phyloP scores from a whole-genome alignment of 2,888 invertebrate genomes.

The Himalopsyche anomala region DNA sequence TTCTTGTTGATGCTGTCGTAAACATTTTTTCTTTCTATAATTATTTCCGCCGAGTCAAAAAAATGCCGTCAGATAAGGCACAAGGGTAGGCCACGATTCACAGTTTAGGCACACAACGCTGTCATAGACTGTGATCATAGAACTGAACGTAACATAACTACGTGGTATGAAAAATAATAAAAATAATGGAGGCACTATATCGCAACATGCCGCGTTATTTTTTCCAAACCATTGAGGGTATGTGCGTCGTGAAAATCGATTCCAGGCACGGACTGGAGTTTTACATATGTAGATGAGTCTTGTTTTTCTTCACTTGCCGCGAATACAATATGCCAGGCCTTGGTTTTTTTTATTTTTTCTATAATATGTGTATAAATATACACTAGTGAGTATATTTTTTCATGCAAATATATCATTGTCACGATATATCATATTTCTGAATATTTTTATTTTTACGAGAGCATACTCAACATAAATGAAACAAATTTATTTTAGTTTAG shows the following conservation, averaged over 20 bases:
- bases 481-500: constrained; percentile 25
- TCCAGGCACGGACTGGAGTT: constrained; percentile 56
- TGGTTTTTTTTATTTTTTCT: constrained; percentile 2
- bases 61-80: neutral
- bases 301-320: constrained; percentile 16
- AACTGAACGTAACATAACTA: constrained; percentile 52
- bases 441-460: constrained; percentile 4
- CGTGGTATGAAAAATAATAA: constrained; percentile 61
- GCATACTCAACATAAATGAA: neutral
- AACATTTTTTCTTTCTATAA: no score
- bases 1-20: no score
- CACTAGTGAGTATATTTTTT: constrained; percentile 4
- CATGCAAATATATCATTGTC: constrained; percentile 22
- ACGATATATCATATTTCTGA: constrained; percentile 21
- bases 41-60: no score
- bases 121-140: constrained; percentile 45
- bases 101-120: neutral
- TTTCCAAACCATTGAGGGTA: constrained; percentile 53
- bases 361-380: constrained; percentile 2
- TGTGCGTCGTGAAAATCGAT: constrained; percentile 55
- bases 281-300: constrained; percentile 51
- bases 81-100: neutral
- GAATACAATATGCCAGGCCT: constrained; percentile 26
- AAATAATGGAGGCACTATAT: constrained; percentile 60
- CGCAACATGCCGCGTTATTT: constrained; percentile 52